phyloP scores from a whole-genome alignment of 2,888 invertebrate species.

The Thyatira batis region DNA sequence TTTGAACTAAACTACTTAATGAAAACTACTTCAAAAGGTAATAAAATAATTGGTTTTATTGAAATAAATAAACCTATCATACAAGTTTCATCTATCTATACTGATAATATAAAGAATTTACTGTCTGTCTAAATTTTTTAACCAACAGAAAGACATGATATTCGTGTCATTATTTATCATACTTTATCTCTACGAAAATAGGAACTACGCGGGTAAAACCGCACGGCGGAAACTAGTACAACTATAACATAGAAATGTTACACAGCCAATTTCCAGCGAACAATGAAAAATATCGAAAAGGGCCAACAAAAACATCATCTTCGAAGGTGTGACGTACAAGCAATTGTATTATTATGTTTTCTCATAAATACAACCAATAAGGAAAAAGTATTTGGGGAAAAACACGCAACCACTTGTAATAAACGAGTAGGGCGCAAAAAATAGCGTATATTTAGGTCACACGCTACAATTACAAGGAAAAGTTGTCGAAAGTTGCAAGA shows the following conservation, averaged over 20 bases:
- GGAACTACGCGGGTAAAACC: no score
- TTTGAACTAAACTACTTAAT: no score
- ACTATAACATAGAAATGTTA: neutral
- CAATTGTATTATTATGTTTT: constrained; percentile 38
- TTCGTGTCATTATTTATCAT: no score
- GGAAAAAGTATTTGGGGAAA: constrained; percentile 34
- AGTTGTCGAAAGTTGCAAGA: constrained; percentile 4
- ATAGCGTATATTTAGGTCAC: constrained; percentile 9
- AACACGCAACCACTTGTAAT: constrained; percentile 31
- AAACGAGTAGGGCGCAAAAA: constrained; percentile 8
- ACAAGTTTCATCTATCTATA: no score
- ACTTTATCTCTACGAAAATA: no score
- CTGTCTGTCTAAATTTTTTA: no score
- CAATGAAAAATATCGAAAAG: constrained; percentile 22
- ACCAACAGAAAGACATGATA: no score
- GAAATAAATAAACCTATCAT: no score
- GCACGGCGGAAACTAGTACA: no score
- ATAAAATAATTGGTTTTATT: no score
- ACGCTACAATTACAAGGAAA: constrained; percentile 4
- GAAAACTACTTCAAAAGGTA: no score
- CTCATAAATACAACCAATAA: constrained; percentile 39
- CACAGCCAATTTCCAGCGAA: neutral
- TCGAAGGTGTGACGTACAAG: constrained; percentile 39
- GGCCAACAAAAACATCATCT: constrained; percentile 23
- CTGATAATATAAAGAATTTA: no score